Percentiles rank a stretch among this genome's conserved stretches.
Evolutionary conservation across 2,797 vertebrate genomes (phyloP).

Genomic region (Betta splendens): DNA sequence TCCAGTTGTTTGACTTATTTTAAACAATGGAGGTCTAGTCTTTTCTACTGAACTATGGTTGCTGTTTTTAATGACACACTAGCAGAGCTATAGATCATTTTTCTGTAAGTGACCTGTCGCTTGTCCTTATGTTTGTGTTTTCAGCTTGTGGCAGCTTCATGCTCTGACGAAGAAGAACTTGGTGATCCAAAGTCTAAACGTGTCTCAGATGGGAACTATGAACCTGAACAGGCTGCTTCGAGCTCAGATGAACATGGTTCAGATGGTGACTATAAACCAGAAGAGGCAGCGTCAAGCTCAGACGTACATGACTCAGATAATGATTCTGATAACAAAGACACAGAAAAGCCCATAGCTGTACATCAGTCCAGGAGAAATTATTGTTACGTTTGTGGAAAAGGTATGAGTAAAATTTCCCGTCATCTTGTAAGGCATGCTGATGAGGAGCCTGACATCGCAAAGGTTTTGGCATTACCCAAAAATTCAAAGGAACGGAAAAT

Average conservation of each 20-base stretch:
- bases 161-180: neutral
- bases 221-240: neutral
- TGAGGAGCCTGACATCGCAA: conserved; percentile 36
- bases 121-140: conserved; percentile 13
- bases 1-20: too few species aligned
- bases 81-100: neutral
- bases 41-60: too few species aligned
- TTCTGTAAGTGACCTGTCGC: neutral
- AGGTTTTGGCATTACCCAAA: conserved; percentile 35
- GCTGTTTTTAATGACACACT: neutral
- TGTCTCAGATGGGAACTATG: neutral
- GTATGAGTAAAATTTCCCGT: conserved; percentile 19
- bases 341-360: accelerated
- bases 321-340: accelerated
- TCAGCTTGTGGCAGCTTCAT: conserved; percentile 16
- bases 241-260: neutral
- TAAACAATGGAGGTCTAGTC: too few species aligned
- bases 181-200: neutral
- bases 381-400: conserved; percentile 58
- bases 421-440: conserved; percentile 43
- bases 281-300: neutral
- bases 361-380: conserved; percentile 23
- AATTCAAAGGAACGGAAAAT: conserved; percentile 35
- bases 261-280: neutral
- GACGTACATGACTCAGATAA: neutral